A percentile compares a stretch with the other conserved stretches of the same genome.
phyloP scores from a whole-genome alignment of 2,113 vertebrate genomes.

The Chaetodon auriga region DNA sequence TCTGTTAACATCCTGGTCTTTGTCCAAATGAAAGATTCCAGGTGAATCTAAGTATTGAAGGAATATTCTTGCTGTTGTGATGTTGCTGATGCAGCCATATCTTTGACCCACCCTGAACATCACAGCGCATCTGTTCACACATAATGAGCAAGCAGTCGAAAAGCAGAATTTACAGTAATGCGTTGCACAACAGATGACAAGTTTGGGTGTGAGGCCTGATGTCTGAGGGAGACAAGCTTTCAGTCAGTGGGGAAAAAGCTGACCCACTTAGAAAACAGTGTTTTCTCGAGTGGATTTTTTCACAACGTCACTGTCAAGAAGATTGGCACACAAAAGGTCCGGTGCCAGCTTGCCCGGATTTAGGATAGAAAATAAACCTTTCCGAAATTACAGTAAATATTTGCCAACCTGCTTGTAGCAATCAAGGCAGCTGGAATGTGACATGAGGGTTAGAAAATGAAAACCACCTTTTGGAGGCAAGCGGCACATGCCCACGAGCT shows the following conservation, averaged over 20 bases:
- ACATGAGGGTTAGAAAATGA: slow-evolving; percentile 74
- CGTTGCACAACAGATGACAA: background rate
- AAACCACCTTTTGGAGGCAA: slow-evolving; percentile 75
- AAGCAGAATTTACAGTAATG: background rate
- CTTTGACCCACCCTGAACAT: background rate
- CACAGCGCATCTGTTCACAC: background rate
- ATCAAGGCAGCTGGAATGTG: slow-evolving; percentile 70
- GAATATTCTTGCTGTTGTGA: no score
- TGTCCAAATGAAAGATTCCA: no score
- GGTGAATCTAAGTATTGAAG: no score
- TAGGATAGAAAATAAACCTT: slow-evolving; percentile 76
- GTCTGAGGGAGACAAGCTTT: background rate
- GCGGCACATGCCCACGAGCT: slow-evolving; percentile 44
- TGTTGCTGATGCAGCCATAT: no score
- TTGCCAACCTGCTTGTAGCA: slow-evolving; percentile 73
- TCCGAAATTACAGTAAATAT: slow-evolving; percentile 81
- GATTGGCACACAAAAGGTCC: slow-evolving; percentile 35
- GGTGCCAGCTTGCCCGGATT: slow-evolving; percentile 59
- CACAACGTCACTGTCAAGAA: slow-evolving; percentile 25
- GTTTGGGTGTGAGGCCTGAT: background rate
- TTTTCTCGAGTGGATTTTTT: slow-evolving; percentile 4
- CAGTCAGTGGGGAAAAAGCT: background rate
- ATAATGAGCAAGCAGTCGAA: background rate
- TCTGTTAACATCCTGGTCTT: background rate
- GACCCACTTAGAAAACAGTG: background rate